A percentile compares a stretch with the other conserved stretches of the same genome.
These are phyloP conservation scores for Dendrolimus houi DNA, from an alignment of 2,888 invertebrate species.

Conservation along the genomic window DNA sequence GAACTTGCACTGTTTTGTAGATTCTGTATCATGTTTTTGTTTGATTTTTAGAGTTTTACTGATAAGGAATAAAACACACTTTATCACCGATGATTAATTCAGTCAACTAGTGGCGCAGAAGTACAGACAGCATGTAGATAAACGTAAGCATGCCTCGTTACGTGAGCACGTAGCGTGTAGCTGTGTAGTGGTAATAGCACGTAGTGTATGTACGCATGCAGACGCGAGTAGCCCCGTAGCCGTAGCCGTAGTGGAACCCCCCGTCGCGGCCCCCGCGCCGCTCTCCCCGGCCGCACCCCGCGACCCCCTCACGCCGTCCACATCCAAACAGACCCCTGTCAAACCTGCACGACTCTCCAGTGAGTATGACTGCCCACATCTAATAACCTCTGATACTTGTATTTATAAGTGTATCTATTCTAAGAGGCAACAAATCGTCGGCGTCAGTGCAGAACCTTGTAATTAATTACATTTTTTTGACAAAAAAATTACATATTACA, in stretches of 20 bases:
- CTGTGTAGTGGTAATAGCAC: constrained; percentile 64
- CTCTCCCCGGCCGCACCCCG: constrained; percentile 13
- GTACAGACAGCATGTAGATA: constrained; percentile 15
- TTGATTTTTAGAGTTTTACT: no score
- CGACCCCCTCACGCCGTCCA: constrained; percentile 29
- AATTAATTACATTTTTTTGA: no score
- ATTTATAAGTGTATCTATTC: background rate
- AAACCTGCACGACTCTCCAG: constrained; percentile 68
- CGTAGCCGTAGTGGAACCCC: constrained; percentile 17
- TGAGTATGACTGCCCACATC: constrained; percentile 42
- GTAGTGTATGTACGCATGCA: constrained; percentile 70
- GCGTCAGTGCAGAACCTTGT: no score
- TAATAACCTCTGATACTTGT: constrained; percentile 1
- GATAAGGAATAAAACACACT: no score
- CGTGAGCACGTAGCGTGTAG: constrained; percentile 37
- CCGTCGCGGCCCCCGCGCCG: constrained; percentile 18
- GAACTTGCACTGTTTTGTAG: no score
- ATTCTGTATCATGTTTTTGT: no score
- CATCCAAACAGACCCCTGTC: constrained; percentile 58
- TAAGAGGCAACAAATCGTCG: background rate
- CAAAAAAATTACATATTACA: no score
- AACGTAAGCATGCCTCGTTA: constrained; percentile 9
- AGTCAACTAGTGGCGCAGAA: constrained; percentile 2
- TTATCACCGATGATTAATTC: no score
- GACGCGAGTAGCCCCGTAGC: constrained; percentile 39